These are phyloP conservation scores for Spilogale gracilis DNA, from an alignment of 2,113 vertebrate genomes.

Conservation along the genomic window DNA sequence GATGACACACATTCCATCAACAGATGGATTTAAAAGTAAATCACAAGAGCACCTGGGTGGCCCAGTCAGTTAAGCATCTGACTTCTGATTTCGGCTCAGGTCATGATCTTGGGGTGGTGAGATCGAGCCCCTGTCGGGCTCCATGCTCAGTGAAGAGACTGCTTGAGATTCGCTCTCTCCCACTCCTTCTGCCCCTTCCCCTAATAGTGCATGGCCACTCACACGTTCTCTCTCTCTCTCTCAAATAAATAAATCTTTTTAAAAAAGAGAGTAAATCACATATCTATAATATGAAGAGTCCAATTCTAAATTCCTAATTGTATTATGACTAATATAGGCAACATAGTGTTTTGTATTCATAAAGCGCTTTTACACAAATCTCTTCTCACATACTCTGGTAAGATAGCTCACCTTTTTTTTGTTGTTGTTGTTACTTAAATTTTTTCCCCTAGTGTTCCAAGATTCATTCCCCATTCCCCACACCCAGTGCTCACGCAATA, in stretches of 20 bases:
- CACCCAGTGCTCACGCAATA: too few relatives aligned
- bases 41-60: neutral
- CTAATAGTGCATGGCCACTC: neutral
- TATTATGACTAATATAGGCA: neutral
- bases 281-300: neutral
- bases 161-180: neutral
- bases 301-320: neutral
- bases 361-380: neutral
- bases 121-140: neutral
- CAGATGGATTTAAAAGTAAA: neutral
- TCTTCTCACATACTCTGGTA: neutral
- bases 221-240: neutral
- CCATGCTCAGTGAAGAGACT: neutral
- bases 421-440: too few relatives aligned
- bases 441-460: too few relatives aligned
- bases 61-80: too few relatives aligned
- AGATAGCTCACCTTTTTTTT: neutral
- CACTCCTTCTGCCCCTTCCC: neutral
- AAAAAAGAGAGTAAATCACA: neutral
- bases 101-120: neutral
- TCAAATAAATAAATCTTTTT: neutral
- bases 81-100: neutral
- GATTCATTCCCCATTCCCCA: too few relatives aligned
- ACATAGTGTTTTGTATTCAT: neutral
- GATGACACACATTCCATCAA: neutral